Percentiles rank a stretch among this genome's conserved stretches.
Evolutionary conservation across 2,888 invertebrate species (phyloP).

Genomic region (Patella ulyssiponensis): DNA sequence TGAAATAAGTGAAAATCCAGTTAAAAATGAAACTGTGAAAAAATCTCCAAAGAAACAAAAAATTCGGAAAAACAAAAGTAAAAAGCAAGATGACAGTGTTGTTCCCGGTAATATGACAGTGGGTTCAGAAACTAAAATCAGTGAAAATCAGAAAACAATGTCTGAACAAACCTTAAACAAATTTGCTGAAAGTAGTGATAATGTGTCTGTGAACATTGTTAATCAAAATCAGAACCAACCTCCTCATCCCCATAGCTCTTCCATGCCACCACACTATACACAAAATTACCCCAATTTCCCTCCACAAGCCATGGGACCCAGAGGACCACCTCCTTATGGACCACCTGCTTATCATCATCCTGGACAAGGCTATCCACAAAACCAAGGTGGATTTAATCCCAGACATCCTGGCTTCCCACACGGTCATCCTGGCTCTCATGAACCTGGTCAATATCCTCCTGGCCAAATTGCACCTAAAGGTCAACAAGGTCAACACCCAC

Average conservation of each 20-base stretch:
- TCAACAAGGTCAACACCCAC: not conserved
- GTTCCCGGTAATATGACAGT: too few relatives aligned
- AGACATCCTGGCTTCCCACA: not conserved
- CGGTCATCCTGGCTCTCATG: not conserved
- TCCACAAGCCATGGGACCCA: not conserved
- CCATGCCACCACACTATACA: not conserved
- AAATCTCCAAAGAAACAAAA: constrained; percentile 30
- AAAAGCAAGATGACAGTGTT: constrained; percentile 21
- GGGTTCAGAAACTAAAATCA: not conserved
- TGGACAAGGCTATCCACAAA: not conserved
- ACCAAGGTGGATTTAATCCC: not conserved
- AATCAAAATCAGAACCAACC: not conserved
- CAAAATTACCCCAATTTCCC: not conserved
- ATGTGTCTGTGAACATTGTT: not conserved
- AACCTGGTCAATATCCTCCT: not conserved
- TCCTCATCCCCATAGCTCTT: not conserved
- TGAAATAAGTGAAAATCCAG: constrained; percentile 17
- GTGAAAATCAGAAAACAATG: constrained; percentile 22
- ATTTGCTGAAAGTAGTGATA: not conserved
- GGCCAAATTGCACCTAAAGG: not conserved
- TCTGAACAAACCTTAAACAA: not conserved
- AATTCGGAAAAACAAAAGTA: constrained; percentile 18
- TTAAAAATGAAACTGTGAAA: constrained; percentile 20
- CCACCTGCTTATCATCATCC: not conserved
- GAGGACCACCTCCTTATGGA: not conserved